Conservation (phyloP, 1,140 invertebrate species). For the Venustaconcha ellipsiformis region DNA sequence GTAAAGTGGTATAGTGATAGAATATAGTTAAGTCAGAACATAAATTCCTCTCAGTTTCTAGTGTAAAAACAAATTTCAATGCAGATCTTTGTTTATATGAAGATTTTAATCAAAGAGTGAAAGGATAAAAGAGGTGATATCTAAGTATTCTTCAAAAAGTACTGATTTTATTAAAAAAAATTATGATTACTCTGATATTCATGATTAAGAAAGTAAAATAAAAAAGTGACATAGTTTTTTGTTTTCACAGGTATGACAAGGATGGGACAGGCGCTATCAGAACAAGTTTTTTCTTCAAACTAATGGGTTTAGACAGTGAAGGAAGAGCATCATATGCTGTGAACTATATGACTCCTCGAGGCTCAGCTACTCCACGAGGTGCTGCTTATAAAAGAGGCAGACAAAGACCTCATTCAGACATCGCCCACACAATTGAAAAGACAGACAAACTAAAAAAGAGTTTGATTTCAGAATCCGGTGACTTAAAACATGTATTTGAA, state of each 20-base stretch:
- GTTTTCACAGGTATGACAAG: conserved; percentile 45
- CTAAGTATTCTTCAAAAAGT: too few species aligned
- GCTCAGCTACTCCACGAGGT: conserved; percentile 10
- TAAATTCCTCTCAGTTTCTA: too few species aligned
- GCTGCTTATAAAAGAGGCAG: conserved; percentile 30
- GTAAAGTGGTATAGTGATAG: too few species aligned
- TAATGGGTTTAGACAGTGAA: conserved; percentile 39
- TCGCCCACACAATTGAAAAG: conserved; percentile 23
- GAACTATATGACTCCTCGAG: conserved; percentile 21
- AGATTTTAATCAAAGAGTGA: too few species aligned
- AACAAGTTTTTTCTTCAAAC: conserved; percentile 35
- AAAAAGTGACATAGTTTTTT: not conserved
- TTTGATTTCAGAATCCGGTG: conserved; percentile 3
- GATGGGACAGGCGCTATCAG: conserved; percentile 46
- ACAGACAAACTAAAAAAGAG: conserved; percentile 3
- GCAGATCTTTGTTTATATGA: too few species aligned
- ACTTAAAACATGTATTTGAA: conserved; percentile 4
- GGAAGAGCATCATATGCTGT: conserved; percentile 30
- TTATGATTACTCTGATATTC: too few species aligned
- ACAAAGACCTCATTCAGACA: conserved; percentile 28
- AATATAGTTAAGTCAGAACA: too few species aligned
- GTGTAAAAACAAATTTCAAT: too few species aligned
- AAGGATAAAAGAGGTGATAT: too few species aligned
- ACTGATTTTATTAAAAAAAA: too few species aligned
- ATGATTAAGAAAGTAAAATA: too few species aligned